Percentiles rank a stretch among this genome's conserved stretches.
phyloP scores from a whole-genome alignment of 2,113 vertebrate species.

The Panurus biarmicus region DNA sequence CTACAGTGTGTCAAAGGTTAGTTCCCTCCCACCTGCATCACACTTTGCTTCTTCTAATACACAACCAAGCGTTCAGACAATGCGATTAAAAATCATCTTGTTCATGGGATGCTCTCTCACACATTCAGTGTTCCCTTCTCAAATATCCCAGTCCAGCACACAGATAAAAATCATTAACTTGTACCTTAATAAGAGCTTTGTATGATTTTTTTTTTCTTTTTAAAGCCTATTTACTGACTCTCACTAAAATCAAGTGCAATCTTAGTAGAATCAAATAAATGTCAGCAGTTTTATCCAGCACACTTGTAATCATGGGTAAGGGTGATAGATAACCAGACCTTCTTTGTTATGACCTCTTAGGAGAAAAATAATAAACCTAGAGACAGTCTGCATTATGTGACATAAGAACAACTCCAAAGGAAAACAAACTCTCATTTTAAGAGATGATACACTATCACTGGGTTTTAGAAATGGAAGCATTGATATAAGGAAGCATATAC shows the following conservation, averaged over 20 bases:
- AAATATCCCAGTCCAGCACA: not conserved
- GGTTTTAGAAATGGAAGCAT: not conserved
- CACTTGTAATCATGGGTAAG: not conserved
- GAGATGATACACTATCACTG: not conserved
- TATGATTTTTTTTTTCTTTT: not conserved
- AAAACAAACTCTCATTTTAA: not conserved
- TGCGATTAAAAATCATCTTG: not conserved
- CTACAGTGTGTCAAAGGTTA: constrained; percentile 36
- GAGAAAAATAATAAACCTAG: not conserved
- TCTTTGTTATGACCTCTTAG: not conserved
- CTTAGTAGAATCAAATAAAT: not conserved
- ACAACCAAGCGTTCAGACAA: constrained; percentile 23
- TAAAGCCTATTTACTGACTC: not conserved
- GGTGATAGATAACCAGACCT: not conserved
- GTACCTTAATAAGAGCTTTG: not conserved
- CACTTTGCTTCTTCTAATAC: constrained; percentile 8
- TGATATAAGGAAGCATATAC: not conserved
- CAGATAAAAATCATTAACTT: not conserved
- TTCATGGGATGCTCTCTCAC: constrained; percentile 2
- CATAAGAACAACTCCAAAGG: not conserved
- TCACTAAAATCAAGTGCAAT: not conserved
- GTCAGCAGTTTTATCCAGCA: not conserved
- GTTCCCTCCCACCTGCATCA: constrained; percentile 28
- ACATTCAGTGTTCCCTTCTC: not conserved
- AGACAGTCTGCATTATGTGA: not conserved